phyloP scores from a whole-genome alignment of 1,140 invertebrate genomes.

The Penaeus indicus region DNA sequence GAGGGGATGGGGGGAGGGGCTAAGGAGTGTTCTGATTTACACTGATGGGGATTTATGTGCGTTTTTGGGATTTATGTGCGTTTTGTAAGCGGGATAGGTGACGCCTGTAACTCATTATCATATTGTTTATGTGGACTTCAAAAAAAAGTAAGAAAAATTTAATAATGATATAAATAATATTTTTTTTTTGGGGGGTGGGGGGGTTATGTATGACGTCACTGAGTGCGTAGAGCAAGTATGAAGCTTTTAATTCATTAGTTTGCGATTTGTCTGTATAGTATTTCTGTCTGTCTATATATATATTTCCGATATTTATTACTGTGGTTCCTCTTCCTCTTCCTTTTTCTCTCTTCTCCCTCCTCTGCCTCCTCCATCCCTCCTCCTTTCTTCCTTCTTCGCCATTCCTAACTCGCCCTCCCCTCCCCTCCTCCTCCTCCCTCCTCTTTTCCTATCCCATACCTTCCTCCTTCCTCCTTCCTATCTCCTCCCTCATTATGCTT shows the following conservation, averaged over 20 bases:
- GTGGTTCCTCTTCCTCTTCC: not conserved
- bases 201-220: too few species aligned
- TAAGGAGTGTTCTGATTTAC: not conserved
- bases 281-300: not conserved
- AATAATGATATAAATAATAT: too few species aligned
- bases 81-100: too few species aligned
- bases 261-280: too few species aligned
- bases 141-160: too few species aligned
- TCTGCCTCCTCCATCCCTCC: not conserved
- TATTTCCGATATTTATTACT: not conserved
- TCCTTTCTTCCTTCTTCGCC: not conserved
- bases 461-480: not conserved
- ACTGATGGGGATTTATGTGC: slow-evolving; percentile 11
- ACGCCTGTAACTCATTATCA: too few species aligned
- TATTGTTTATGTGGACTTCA: too few species aligned
- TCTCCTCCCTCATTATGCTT: not conserved
- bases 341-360: not conserved
- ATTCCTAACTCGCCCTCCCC: not conserved
- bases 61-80: not conserved
- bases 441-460: not conserved
- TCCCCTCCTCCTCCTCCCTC: not conserved
- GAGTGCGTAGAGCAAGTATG: too few species aligned
- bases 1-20: not conserved
- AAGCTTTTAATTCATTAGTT: too few species aligned
- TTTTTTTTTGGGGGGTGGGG: too few species aligned